Base-by-base conservation (phyloP, 2,888 invertebrate species). In the Melanophora roralis region DNA sequence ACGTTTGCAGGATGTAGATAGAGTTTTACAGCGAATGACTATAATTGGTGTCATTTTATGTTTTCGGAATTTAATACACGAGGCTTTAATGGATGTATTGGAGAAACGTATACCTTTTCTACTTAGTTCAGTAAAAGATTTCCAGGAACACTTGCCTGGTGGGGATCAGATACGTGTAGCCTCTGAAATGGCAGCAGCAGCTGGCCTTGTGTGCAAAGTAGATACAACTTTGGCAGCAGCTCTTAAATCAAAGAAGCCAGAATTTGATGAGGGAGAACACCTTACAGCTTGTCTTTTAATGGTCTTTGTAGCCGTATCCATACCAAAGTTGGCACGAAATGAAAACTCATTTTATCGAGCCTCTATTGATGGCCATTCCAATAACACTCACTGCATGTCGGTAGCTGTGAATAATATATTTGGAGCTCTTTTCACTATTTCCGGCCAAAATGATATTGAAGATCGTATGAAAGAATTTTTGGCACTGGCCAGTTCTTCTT, bases 371-470 rank as follows among this genome's bases (percentile, higher is more conserved):
- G 98, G 98, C 0, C 98, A 99, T 88, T 94, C 97, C n/a, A 99
- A 99, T 90, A 99, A 99, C 89, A 97, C 97, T 80, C 99, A 99
- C 89, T 99, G 99, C 88, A 95, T 99, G 92, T 98, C 99, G 1
- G 94, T 97, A 51, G 98, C 98, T 0, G 96, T 99, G 43, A 98
- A 98, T 87, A 96, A 96, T 84, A 96, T 98, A 81, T 98, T 98
- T 86, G 98, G 98, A 16, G 98, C 99, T 1, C 91, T 99, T 67
- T 99, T 99, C 87, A 97, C 98, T 1, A 96, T 98, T 84, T 97
- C 98, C 87, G 97, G 97, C 0, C 96, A 96, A 87, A 97, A 96
- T 32, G 99, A 99, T 88, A 97, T 98, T 82, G 98, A 98, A 87
- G 98, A 98, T 87, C 93, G 99, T 68, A 96, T 99, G 94, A 99